Evolutionary conservation across 2,888 invertebrate species (phyloP), one percentile per base, ranked within the genome.

Genomic region (Tillus elongatus): DNA sequence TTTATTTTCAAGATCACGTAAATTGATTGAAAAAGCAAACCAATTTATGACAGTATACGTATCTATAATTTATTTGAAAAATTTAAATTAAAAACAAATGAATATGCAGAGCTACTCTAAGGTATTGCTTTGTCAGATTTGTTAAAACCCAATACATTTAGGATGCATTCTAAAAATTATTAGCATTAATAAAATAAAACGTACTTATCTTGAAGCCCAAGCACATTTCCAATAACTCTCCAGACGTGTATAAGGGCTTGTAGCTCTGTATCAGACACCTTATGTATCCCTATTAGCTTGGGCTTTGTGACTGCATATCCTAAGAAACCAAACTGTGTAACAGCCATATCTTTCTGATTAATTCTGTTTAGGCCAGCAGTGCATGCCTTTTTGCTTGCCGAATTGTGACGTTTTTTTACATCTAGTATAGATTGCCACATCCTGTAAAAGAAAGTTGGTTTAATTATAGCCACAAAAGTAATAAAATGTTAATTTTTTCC

Each of bases 321-420:
- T 56, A 91, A 74, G 58, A 92, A 92, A 2, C 88, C 90, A 57
- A 86, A 87, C 63, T 87, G 88, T 0, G 91, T 89, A 6, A 91
- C 60, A 0, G 82, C 82, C 73, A 93, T 76, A 57, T 91, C 90
- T 45, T 81, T 74, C 60, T 92, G 92, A 0, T 81, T 78, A 19
- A 90, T 78, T 24, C 70, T 66, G 0, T 74, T 74, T 2, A 68
- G 48, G 3, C 73, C 65, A 1, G 64, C 64, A 8, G 66, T 57
- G 4, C 56, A 56, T 15, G 72, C 66, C 42, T 68, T 63, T 12
- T 70, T 66, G 27, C 77, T 77, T 0, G 79, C 79, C 2, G 72
- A 68, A 19, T 78, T 65, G 53, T 88, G 87, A 2, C 78, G 74
- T 16, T 66, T 71, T 30, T 82, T 72, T 0, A 87, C 82, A 13